Base-by-base conservation (phyloP, 2,888 invertebrate species). In the Aphrophora alni region DNA sequence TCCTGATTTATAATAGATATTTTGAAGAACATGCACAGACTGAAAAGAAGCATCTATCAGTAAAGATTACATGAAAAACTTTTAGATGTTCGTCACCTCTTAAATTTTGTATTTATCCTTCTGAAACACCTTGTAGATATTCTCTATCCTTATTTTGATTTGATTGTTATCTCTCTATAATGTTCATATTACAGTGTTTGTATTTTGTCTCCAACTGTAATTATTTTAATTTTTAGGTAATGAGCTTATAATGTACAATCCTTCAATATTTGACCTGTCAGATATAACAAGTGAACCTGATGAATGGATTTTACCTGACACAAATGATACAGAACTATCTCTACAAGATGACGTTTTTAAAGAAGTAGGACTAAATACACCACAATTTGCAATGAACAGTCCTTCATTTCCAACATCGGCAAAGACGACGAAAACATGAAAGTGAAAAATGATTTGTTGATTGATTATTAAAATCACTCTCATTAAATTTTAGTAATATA, bases 181-280 rank as follows among this genome's bases (percentile, higher is more conserved):
- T n/a, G n/a, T n/a, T n/a, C n/a, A n/a, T n/a, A n/a, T n/a, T n/a
- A n/a, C n/a, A n/a, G n/a, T n/a, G n/a, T n/a, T n/a, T n/a, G n/a
- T n/a, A n/a, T n/a, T n/a, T n/a, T n/a, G n/a, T n/a, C n/a, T n/a
- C n/a, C n/a, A n/a, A n/a, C n/a, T n/a, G n/a, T n/a, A n/a, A n/a
- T n/a, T n/a, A n/a, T n/a, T n/a, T n/a, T n/a, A n/a, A n/a, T 33
- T 33, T 59, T n/a, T 24, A 78, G 78, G 78, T 24, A 78, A 73
- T 26, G 78, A 78, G 59, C 73, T 78, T n/a, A 78, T 78, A 44
- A 21, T 77, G 70, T 38, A 75, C 51, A 78, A 78, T 71, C 73
- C 72, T 12, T 24, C 77, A 17, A 3, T 78, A 25, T 72, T 73
- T n/a, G 78, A 78, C 33, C 51, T 78, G 10, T 14, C 78, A n/a